Conservation (phyloP, 2,113 vertebrate species). For the Hiodon tergisus region DNA sequence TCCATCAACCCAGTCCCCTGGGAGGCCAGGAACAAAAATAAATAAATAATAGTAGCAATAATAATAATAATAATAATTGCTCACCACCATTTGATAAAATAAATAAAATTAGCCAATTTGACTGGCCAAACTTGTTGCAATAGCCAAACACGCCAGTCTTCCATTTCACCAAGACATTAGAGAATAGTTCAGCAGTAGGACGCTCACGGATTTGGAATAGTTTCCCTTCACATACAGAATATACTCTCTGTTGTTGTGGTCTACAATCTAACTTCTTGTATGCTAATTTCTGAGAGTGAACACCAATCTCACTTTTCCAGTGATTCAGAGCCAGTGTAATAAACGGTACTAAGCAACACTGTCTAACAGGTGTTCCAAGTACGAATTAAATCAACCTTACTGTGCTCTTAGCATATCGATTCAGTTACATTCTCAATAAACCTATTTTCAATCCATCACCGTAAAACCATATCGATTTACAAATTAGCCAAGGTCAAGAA, state of each 20-base stretch:
- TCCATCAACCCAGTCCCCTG: constrained; percentile 34
- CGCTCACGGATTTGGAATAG: background rate
- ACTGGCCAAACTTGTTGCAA: too few species aligned
- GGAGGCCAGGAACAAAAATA: background rate
- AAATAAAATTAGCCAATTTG: too few species aligned
- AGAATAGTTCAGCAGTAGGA: background rate
- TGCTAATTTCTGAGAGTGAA: background rate
- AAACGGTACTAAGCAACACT: too few species aligned
- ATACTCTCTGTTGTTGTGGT: too few species aligned
- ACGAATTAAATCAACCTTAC: too few species aligned
- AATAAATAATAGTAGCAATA: background rate
- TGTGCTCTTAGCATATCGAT: too few species aligned
- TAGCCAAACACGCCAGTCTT: too few species aligned
- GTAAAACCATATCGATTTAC: background rate
- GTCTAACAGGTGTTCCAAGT: too few species aligned
- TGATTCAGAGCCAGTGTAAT: background rate
- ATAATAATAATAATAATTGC: background rate
- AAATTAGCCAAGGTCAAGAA: background rate
- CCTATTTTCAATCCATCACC: too few species aligned
- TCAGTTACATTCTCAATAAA: too few species aligned
- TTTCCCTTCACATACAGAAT: too few species aligned
- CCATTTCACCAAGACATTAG: background rate
- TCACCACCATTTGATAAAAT: too few species aligned
- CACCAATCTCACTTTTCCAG: background rate
- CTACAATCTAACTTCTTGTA: background rate